Percentiles rank a stretch among this genome's conserved stretches.
Evolutionary conservation across 2,888 invertebrate genomes (phyloP).

Genomic region (Melieria omissa): DNA sequence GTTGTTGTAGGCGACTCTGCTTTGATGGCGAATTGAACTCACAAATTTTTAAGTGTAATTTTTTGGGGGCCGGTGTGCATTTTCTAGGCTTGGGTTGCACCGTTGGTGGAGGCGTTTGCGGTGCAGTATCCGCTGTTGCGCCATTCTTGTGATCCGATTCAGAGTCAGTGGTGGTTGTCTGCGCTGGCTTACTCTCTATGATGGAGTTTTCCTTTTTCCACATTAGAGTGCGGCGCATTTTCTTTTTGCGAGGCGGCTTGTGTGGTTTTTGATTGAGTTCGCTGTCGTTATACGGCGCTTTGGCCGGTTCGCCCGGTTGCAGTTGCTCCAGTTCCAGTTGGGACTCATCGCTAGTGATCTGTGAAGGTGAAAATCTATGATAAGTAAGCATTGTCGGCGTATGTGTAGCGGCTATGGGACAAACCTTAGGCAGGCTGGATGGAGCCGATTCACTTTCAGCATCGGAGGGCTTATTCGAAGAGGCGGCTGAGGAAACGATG

Average conservation of each 20-base stretch:
- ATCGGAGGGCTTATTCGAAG: constrained; percentile 52
- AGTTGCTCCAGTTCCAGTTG: constrained; percentile 43
- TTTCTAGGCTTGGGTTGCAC: constrained; percentile 11
- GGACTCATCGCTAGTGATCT: constrained; percentile 58
- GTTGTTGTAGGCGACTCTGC: background rate
- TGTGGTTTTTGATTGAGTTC: constrained; percentile 52
- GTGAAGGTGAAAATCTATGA: background rate
- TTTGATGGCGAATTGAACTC: background rate
- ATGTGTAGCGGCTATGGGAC: constrained; percentile 10
- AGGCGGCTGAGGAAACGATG: constrained; percentile 40
- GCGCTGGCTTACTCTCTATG: constrained; percentile 49
- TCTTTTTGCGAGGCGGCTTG: constrained; percentile 58
- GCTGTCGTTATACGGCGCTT: constrained; percentile 32
- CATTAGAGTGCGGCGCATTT: constrained; percentile 54
- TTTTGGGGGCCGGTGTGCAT: constrained; percentile 5
- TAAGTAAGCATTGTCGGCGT: too few relatives aligned
- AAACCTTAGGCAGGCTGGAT: constrained; percentile 57
- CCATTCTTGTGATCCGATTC: constrained; percentile 53
- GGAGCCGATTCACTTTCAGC: constrained; percentile 57
- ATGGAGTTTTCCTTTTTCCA: constrained; percentile 59
- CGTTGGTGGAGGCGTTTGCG: background rate
- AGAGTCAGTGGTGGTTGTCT: constrained; percentile 56
- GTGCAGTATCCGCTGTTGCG: constrained; percentile 4
- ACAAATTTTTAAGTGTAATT: constrained; percentile 6
- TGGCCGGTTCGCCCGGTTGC: background rate